Evolutionary conservation across 2,797 vertebrate species (phyloP).

Genomic region (Diceros bicornis): DNA sequence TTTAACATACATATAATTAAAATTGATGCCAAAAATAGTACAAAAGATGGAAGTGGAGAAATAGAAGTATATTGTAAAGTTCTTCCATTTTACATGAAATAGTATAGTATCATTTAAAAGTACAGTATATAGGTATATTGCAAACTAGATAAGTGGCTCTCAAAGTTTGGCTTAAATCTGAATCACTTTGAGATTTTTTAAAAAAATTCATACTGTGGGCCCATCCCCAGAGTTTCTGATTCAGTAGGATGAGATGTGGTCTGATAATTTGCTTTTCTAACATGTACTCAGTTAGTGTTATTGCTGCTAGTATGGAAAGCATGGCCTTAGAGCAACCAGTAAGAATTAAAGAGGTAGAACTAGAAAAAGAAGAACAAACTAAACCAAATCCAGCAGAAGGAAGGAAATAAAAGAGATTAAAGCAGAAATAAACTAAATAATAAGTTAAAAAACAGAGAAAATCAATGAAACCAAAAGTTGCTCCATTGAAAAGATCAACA

Average conservation of each 20-base stretch:
- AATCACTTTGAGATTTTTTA: background rate
- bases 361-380: too few species aligned
- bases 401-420: too few species aligned
- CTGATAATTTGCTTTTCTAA: background rate
- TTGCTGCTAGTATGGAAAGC: background rate
- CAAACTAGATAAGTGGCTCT: background rate
- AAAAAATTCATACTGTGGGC: background rate
- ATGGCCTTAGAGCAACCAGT: background rate
- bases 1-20: background rate
- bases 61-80: background rate
- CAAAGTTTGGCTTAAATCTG: background rate
- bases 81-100: background rate
- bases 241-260: background rate
- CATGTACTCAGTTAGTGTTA: background rate
- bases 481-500: background rate
- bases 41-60: background rate
- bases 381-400: too few species aligned
- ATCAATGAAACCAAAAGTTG: background rate
- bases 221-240: background rate
- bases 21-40: background rate
- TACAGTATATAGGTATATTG: background rate
- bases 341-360: background rate
- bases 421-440: too few species aligned
- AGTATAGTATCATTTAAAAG: background rate
- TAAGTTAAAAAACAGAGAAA: too few species aligned